Evolutionary conservation across 1,140 invertebrate genomes (phyloP).

Genomic region (Nymphalis io): DNA sequence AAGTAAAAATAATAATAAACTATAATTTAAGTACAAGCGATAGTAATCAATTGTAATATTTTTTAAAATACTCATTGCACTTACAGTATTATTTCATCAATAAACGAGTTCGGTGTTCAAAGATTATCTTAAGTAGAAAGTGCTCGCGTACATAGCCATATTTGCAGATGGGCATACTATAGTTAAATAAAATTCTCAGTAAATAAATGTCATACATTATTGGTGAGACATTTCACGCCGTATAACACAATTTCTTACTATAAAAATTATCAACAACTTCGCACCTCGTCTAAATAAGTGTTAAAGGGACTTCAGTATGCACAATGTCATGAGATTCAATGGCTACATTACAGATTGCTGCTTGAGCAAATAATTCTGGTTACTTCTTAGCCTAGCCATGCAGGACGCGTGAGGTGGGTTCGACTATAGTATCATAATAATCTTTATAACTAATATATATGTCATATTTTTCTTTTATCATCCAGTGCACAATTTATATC

Average conservation of each 20-base stretch:
- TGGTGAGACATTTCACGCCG: constrained; percentile 75
- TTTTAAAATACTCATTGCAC: constrained; percentile 38
- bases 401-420: constrained; percentile 67
- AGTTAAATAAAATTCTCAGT: constrained; percentile 80
- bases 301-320: constrained; percentile 61
- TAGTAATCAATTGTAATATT: constrained; percentile 32
- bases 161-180: constrained; percentile 78
- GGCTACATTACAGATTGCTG: constrained; percentile 70
- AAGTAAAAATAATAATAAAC: constrained; percentile 15
- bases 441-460: constrained; percentile 48
- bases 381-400: constrained; percentile 71
- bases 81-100: constrained; percentile 25
- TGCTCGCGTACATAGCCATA: constrained; percentile 65
- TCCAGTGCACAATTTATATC: constrained; percentile 33
- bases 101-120: constrained; percentile 23
- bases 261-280: constrained; percentile 79
- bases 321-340: constrained; percentile 78
- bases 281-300: constrained; percentile 73
- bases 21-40: constrained; percentile 44
- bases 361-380: constrained; percentile 78
- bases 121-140: constrained; percentile 41
- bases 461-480: constrained; percentile 49
- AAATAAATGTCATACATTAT: constrained; percentile 80
- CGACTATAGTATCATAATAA: constrained; percentile 58
- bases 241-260: constrained; percentile 80